Evolutionary conservation across 2,113 vertebrate genomes (phyloP).

Genomic region (Meleagris gallopavo): DNA sequence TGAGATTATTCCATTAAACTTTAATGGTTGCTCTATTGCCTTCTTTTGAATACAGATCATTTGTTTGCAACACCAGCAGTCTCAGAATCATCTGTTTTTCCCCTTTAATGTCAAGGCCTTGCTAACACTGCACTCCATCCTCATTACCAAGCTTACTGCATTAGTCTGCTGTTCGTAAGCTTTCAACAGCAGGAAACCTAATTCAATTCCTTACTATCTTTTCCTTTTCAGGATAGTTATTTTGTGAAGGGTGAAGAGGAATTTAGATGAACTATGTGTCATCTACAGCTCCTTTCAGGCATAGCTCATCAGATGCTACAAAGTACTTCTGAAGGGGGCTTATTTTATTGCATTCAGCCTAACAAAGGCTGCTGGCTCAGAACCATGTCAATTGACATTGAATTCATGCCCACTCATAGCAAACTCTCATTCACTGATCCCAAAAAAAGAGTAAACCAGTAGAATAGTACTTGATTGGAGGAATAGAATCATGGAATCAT

Average conservation of each 20-base stretch:
- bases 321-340: not conserved
- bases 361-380: not conserved
- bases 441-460: not conserved
- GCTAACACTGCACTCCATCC: not conserved
- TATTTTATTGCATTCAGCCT: not conserved
- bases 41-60: conserved; percentile 35
- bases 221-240: not conserved
- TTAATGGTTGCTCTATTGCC: conserved; percentile 41
- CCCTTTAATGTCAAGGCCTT: conserved; percentile 20
- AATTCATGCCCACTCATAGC: not conserved
- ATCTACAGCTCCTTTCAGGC: not conserved
- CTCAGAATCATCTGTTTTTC: not conserved
- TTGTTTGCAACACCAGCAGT: not conserved
- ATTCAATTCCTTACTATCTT: conserved; percentile 13
- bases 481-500: not conserved
- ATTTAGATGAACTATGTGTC: conserved; percentile 8
- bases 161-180: conserved; percentile 14
- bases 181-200: conserved; percentile 21
- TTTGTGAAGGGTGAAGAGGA: conserved; percentile 20
- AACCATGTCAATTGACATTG: not conserved
- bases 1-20: conserved; percentile 40
- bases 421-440: not conserved
- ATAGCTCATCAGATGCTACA: not conserved
- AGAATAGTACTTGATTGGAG: not conserved
- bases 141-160: conserved; percentile 9